Percentiles rank a stretch among this genome's conserved stretches.
Conservation (phyloP, 2,113 vertebrate genomes). For the Motacilla tschutschensis region DNA sequence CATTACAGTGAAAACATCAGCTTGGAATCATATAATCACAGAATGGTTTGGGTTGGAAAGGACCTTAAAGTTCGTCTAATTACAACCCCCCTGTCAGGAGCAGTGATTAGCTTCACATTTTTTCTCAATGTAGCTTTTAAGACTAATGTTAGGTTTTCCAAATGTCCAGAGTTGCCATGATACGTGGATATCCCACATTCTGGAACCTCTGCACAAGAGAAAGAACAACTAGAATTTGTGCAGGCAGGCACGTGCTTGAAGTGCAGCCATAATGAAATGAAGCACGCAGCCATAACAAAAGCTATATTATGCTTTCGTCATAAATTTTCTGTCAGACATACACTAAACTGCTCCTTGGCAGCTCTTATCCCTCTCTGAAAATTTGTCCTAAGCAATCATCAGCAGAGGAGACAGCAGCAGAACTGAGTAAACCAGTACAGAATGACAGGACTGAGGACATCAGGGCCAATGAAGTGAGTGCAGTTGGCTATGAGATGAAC, state of each 20-base stretch:
- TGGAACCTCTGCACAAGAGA: not conserved
- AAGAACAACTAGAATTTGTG: not conserved
- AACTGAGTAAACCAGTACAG: not conserved
- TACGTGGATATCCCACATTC: not conserved
- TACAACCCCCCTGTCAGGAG: not conserved
- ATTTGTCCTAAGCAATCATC: not conserved
- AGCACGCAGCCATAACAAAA: not conserved
- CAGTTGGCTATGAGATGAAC: not conserved
- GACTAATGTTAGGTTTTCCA: not conserved
- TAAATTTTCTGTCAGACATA: conserved; percentile 10
- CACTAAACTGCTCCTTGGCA: not conserved
- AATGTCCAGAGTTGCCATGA: not conserved
- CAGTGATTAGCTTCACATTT: not conserved
- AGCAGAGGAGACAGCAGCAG: not conserved
- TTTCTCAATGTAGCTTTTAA: not conserved
- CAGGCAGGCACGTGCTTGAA: not conserved
- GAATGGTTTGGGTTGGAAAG: not conserved
- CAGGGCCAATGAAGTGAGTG: not conserved
- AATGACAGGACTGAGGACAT: not conserved
- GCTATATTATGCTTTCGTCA: not conserved
- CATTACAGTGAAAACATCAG: not conserved
- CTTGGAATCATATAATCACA: not conserved
- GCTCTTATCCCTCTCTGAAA: not conserved
- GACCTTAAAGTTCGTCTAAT: not conserved
- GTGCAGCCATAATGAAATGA: not conserved